A percentile compares a stretch with the other conserved stretches of the same genome.
phyloP scores from a whole-genome alignment of 2,797 vertebrate species.

The Periophthalmus magnuspinnatus region DNA sequence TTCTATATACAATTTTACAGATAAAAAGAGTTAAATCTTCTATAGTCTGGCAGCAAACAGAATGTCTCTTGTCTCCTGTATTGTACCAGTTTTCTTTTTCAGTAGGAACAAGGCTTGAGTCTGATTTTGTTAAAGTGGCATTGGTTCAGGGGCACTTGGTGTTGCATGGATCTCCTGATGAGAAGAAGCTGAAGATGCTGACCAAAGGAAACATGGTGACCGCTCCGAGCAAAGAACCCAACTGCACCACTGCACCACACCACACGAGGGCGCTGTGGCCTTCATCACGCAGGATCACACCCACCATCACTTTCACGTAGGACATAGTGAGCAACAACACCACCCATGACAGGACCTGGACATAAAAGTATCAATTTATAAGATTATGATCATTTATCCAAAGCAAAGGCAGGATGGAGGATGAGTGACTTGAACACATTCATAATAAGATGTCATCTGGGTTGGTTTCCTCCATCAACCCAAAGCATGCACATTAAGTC shows the following conservation, averaged over 20 bases:
- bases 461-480: too few species aligned
- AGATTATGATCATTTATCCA: too few species aligned
- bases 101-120: not conserved
- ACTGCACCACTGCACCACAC: constrained; percentile 85
- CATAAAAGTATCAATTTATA: not conserved
- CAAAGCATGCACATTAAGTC: too few species aligned
- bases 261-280: constrained; percentile 85
- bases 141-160: constrained; percentile 65
- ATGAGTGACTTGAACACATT: too few species aligned
- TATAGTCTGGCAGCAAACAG: not conserved
- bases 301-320: constrained; percentile 86
- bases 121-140: not conserved
- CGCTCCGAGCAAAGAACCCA: constrained; percentile 83
- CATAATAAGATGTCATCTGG: too few species aligned
- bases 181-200: constrained; percentile 76
- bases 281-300: constrained; percentile 81
- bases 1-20: not conserved
- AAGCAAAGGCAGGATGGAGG: too few species aligned
- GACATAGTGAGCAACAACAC: constrained; percentile 79
- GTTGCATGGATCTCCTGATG: constrained; percentile 80
- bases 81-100: not conserved
- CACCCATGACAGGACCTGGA: constrained; percentile 81
- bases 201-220: constrained; percentile 83
- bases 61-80: not conserved
- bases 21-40: not conserved